These are phyloP conservation scores for Disparrhopalites patrizii DNA, from an alignment of 2,888 invertebrate species.

Conservation along the genomic window DNA sequence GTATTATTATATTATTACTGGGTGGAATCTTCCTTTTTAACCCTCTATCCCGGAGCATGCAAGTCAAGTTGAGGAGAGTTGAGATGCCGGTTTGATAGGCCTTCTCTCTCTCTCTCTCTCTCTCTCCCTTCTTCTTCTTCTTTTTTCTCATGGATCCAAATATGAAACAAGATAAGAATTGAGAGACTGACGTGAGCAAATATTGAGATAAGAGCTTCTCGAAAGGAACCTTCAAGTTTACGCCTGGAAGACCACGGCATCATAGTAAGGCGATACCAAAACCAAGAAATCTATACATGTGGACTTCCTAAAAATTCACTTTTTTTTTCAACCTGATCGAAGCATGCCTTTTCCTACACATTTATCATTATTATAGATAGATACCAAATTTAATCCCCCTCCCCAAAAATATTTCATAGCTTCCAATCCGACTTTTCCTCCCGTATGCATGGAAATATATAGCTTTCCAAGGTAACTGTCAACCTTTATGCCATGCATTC, in stretches of 20 bases:
- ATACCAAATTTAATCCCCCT: no score
- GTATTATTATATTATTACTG: no score
- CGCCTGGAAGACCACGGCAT: background rate
- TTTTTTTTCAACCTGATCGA: no score
- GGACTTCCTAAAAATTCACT: slow-evolving; percentile 4
- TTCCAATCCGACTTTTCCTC: no score
- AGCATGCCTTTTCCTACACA: no score
- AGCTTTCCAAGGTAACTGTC: no score
- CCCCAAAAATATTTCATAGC: no score
- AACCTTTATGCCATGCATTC: no score
- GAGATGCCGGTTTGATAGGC: slow-evolving; percentile 19
- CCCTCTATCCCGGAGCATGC: background rate
- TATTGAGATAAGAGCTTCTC: slow-evolving; percentile 24
- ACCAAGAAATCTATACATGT: slow-evolving; percentile 5
- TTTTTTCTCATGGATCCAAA: slow-evolving; percentile 11
- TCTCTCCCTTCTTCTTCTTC: background rate
- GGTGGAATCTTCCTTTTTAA: no score
- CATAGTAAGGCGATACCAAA: slow-evolving; percentile 8
- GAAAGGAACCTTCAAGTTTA: background rate
- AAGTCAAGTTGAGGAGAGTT: background rate
- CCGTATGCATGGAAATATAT: no score
- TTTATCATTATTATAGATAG: no score
- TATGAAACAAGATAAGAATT: slow-evolving; percentile 29
- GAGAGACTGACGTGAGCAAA: slow-evolving; percentile 30
- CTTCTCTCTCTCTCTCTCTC: background rate